Evolutionary conservation across 2,113 vertebrate species (phyloP).

Genomic region (Trachemys scripta): DNA sequence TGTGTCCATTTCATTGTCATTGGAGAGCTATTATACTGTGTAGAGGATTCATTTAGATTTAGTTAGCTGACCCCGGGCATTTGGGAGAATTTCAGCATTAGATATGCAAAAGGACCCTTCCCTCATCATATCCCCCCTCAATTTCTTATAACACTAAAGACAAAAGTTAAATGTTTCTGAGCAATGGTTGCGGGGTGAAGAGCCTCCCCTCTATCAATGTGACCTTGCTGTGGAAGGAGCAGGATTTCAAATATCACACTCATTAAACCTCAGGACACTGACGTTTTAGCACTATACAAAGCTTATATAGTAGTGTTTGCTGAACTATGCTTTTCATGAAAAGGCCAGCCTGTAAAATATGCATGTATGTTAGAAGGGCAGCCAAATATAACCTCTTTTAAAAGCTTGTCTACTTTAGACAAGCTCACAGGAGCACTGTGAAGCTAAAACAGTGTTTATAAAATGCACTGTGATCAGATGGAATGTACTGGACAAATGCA

Average conservation of each 20-base stretch:
- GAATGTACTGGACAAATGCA: neutral
- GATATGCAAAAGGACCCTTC: neutral
- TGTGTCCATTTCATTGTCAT: neutral
- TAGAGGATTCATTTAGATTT: constrained; percentile 39
- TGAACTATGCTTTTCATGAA: neutral
- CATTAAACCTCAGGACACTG: neutral
- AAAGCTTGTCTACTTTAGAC: neutral
- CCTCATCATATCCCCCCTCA: neutral
- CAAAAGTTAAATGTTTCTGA: neutral
- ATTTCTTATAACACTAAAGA: neutral
- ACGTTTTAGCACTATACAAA: neutral
- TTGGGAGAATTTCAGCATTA: constrained; percentile 33
- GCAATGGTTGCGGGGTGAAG: neutral
- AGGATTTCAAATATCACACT: neutral
- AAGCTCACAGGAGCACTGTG: neutral
- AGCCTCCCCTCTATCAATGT: neutral
- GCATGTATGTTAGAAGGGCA: neutral
- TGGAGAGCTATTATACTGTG: constrained; percentile 24
- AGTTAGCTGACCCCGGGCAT: constrained; percentile 6
- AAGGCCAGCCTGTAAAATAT: neutral
- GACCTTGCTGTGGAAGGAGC: neutral
- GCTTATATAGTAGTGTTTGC: neutral
- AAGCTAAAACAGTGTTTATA: neutral
- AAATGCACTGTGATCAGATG: neutral
- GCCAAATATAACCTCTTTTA: neutral